Evolutionary conservation across 2,797 vertebrate species (phyloP).

Genomic region (Glyptemys insculpta): DNA sequence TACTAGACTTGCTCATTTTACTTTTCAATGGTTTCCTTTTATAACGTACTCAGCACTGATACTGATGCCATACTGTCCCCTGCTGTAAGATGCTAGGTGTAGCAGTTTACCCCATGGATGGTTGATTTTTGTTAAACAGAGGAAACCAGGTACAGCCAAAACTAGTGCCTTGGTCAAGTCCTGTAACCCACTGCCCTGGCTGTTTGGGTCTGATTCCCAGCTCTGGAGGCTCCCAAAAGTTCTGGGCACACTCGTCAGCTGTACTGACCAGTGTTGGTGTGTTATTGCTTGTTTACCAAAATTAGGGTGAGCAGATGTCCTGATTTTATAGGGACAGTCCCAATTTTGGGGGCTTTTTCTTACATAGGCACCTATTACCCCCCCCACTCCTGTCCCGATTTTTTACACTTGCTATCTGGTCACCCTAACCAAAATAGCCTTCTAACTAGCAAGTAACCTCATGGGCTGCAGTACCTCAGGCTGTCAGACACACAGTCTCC

Average conservation of each 20-base stretch:
- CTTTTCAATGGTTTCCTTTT: constrained; percentile 20
- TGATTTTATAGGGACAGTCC: no score
- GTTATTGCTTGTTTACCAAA: constrained; percentile 4
- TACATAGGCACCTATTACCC: no score
- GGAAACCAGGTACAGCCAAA: not conserved
- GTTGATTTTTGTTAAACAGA: not conserved
- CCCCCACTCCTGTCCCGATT: no score
- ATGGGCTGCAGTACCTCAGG: not conserved
- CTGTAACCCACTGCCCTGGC: not conserved
- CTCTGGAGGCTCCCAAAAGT: not conserved
- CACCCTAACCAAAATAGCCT: not conserved
- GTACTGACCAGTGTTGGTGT: not conserved
- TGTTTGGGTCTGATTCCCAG: not conserved
- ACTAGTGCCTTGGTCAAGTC: not conserved
- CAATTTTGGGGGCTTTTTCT: no score
- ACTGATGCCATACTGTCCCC: constrained; percentile 69
- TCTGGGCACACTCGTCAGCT: not conserved
- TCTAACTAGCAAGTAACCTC: not conserved
- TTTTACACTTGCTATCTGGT: no score
- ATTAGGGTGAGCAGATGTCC: no score
- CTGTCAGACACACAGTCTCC: not conserved
- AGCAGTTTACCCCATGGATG: not conserved
- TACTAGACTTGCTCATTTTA: constrained; percentile 40
- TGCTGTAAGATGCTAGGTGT: constrained; percentile 56
- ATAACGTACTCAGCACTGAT: not conserved